Base-by-base conservation (phyloP, 2,888 invertebrate species). In the Brachyptera putata region DNA sequence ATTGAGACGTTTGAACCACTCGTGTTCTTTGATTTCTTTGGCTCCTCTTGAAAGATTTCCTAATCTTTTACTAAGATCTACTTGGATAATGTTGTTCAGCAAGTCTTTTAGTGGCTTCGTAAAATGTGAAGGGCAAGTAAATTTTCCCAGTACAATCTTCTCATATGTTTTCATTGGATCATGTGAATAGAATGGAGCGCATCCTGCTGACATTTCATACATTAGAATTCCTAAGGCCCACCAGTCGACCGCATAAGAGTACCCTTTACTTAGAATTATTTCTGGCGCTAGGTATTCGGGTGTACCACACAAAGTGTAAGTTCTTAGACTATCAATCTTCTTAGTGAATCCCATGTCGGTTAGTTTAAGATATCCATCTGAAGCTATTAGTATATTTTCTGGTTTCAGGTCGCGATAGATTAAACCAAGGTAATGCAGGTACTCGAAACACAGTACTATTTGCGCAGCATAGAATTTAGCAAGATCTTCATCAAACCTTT, bases 401-500 rank as follows among this genome's bases (percentile, higher is more conserved):
- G 63, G 64, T 49, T 63, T 64, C 16, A 64, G 26, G 49, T 64
- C 64, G 3, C 64, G 58, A 34, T 64, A 58, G 1, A 61, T 43
- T 7, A 64, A 5, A 16, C 61, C 56, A 21, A 63, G 22, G 46
- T 58, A 58, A 36, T 64, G 64, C 30, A 64, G 36, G 26, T 63
- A 63, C 46, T 64, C 63, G 4, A 64, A 55, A 18, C 55, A 58
- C 34, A 64, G 16, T 13, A 56, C 26, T 39, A 64, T 61, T 57
- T 64, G 64, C 5, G 60, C 41, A n/a, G 60, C 63, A 56, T 63
- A 64, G 58, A 64, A 64, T 34, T 49, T 61, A 13, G 63, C 41
- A 18, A 57, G 60, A n/a, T 30, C 16, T 56, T 64, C 64, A n/a
- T 60, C 56, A 58, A 64, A 63, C 25, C 43, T 57, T 39, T 56